Base-by-base conservation (phyloP, 2,888 invertebrate genomes). In the Epinotia brunnichana region DNA sequence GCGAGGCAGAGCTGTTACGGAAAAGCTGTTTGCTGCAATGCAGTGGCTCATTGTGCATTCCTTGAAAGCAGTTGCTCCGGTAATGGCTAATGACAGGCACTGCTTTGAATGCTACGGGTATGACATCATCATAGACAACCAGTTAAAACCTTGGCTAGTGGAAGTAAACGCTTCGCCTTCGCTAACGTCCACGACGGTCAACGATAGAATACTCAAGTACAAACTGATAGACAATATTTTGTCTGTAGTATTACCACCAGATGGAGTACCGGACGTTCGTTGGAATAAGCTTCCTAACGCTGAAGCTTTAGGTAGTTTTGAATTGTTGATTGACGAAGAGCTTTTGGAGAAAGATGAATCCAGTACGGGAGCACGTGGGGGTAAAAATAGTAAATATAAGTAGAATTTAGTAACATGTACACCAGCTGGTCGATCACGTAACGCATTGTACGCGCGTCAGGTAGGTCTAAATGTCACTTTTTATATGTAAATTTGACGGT, bases 111-210 rank as follows among this genome's bases (percentile, higher is more conserved):
- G 98, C 82, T 99, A 99, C 83, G 99, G 99, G 54, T 99, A 98
- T 85, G 99, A 99, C 84, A 98, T 99, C 67, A 99, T 99, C 79
- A 98, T 99, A 79, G 99, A 99, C 86, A 97, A 98, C 84, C 96
- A 96, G 82, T 89, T 99, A 41, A 99, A 99, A 85, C 99, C 99
- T 0, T 99, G 98, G 98, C 91, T 98, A 13, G 97, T 98, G 68
- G 98, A 98, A 93, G 97, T 98, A n/a, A 99, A 99, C 85, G 98
- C 99, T 0, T 99, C 98, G 0, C 99, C 99, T 0, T 98, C 99
- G 0, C 88, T 99, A 75, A 97, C 98, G 1, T 97, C 98, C 0
- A 99, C 99, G 0, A 99, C 99, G 0, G 97, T 97, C 0, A 98
- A 98, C 83, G 99, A 99, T 89, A 94, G 98, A 78, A 98, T 98